Evolutionary conservation across 2,113 vertebrate genomes (phyloP).

Genomic region (Tyrannus savana): DNA sequence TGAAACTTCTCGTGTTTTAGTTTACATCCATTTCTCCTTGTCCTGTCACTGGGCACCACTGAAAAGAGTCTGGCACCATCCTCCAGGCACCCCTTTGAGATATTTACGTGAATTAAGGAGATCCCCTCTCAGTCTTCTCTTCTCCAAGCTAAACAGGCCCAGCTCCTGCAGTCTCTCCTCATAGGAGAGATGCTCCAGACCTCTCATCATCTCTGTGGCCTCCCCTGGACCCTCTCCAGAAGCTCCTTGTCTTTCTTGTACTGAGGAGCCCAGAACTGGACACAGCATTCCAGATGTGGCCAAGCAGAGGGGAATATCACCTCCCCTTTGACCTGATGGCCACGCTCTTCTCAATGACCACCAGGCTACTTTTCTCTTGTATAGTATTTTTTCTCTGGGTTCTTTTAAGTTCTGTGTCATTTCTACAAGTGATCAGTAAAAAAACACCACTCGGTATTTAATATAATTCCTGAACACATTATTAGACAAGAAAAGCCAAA

Average conservation of each 20-base stretch:
- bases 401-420: background rate
- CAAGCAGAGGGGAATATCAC: background rate
- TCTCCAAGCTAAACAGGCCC: background rate
- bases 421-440: background rate
- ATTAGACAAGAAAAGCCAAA: background rate
- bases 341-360: accelerated
- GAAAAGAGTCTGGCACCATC: background rate
- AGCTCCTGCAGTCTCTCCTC: background rate
- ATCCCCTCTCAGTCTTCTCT: background rate
- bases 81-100: background rate
- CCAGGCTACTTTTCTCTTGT: background rate
- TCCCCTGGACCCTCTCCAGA: background rate
- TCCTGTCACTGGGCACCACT: background rate
- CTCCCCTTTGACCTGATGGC: background rate
- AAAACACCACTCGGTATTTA: background rate
- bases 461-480: background rate
- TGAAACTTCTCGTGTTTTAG: background rate
- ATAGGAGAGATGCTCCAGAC: background rate
- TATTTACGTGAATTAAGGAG: background rate
- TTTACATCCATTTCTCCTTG: background rate
- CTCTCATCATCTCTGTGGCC: background rate
- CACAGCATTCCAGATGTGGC: background rate
- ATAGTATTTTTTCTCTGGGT: background rate
- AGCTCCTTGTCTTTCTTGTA: background rate
- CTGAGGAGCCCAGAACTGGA: background rate